Evolutionary conservation across 2,888 invertebrate species (phyloP).

Genomic region (Rhogogaster chlorosoma): DNA sequence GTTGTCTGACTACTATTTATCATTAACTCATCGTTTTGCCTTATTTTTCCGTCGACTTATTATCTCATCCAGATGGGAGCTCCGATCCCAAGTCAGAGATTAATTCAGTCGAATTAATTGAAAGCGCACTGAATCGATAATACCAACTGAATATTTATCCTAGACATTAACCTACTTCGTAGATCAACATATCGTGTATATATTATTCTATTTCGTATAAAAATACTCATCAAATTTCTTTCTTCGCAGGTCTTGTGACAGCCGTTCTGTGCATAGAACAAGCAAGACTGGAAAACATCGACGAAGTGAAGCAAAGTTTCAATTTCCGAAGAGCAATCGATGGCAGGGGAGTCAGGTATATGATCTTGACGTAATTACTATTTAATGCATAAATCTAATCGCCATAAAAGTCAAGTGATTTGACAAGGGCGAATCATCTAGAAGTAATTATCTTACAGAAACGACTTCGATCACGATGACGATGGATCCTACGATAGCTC

Average conservation of each 20-base stretch:
- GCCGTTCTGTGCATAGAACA: conserved; percentile 66
- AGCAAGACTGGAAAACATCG: conserved; percentile 63
- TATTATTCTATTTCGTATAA: neutral
- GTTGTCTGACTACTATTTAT: neutral
- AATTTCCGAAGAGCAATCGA: conserved; percentile 74
- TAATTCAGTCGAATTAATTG: neutral
- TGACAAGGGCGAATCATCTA: neutral
- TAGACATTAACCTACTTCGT: neutral
- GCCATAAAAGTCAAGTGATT: conserved; percentile 13
- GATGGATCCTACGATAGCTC: conserved; percentile 72
- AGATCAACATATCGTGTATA: neutral
- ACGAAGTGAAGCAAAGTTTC: conserved; percentile 66
- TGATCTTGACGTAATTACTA: conserved; percentile 2
- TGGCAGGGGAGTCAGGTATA: conserved; percentile 74
- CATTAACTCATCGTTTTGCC: neutral
- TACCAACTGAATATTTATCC: neutral
- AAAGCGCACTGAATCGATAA: neutral
- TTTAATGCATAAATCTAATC: conserved; percentile 6
- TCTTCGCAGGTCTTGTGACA: conserved; percentile 66
- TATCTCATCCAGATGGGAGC: neutral
- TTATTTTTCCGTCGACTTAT: neutral
- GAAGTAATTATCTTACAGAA: conserved; percentile 63
- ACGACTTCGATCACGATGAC: conserved; percentile 71
- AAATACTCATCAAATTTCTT: neutral
- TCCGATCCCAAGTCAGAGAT: neutral